Evolutionary conservation across 2,113 vertebrate species (phyloP), one percentile per base, ranked within the genome.

Genomic region (Mesitornis unicolor): DNA sequence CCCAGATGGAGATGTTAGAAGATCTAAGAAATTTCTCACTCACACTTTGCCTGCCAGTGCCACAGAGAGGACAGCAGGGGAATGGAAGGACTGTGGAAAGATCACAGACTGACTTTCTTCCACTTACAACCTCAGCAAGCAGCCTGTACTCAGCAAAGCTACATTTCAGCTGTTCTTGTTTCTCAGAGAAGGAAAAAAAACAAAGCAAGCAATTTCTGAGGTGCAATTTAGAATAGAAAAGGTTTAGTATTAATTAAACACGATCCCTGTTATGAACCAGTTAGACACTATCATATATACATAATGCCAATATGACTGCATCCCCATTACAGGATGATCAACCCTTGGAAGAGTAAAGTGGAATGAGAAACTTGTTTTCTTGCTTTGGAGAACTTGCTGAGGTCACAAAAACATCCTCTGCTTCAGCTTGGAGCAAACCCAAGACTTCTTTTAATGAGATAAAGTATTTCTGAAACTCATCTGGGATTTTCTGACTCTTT

Each of bases 371-470:
- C 17, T 22, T 60, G 16, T 81, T 80, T 96, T 94, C 90, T 80
- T 94, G 69, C 48, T 78, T n/a, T 54, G 43, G 75, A 67, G 59
- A 94, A 53, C 1, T 6, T 60, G 6, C 53, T 69, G n/a, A 88
- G 80, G 64, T 92, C 89, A 90, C 47, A 80, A 63, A 92, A 96
- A 92, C 79, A 90, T 95, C 75, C 68, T 93, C 71, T 67, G 10
- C 35, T 51, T 29, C 1, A 1, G 13, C 11, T 31, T 95, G 80
- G 76, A 86, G 11, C 26, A 95, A 89, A 67, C 7, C 29, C 86
- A 95, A 95, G 51, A 78, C 31, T 92, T 79, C 35, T 87, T 94
- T 83, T 59, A 74, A 51, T 47, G 35, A 86, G 42, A 67, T 77
- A 54, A 89, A 84, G 12, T 53, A 77, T 69, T 92, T 88, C 36